Conservation (phyloP, 2,888 invertebrate genomes). For the Trachelus troglodyta region DNA sequence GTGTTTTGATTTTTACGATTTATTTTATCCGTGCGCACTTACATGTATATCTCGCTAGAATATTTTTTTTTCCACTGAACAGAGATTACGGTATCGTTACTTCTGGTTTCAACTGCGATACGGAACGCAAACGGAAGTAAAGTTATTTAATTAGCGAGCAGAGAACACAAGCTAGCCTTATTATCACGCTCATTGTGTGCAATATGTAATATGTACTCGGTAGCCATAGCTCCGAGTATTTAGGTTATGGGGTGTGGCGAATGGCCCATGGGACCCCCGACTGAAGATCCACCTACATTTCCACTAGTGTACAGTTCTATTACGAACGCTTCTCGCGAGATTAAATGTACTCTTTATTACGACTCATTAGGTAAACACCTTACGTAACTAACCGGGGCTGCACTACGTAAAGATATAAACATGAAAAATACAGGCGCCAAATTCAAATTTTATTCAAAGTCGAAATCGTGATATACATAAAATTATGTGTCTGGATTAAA, state of each 20-base stretch:
- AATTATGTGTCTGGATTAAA: no score
- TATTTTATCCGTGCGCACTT: no score
- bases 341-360: not conserved
- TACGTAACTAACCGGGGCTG: not conserved
- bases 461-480: no score
- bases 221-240: slow-evolving; percentile 29
- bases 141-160: slow-evolving; percentile 12
- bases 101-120: no score
- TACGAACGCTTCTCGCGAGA: not conserved
- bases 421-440: no score
- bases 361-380: not conserved
- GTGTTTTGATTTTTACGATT: no score
- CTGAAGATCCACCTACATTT: slow-evolving; percentile 33
- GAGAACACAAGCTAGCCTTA: not conserved
- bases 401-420: no score
- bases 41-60: no score
- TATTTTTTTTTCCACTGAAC: no score
- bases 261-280: slow-evolving; percentile 35
- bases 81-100: no score
- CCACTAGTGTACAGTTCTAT: not conserved
- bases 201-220: slow-evolving; percentile 7
- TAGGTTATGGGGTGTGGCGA: slow-evolving; percentile 47
- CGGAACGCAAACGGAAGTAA: no score
- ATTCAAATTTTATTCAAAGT: no score
- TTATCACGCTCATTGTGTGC: not conserved